Evolutionary conservation across 2,113 vertebrate genomes (phyloP), one percentile per base, ranked within the genome.

Genomic region (Nansenia antarctica): DNA sequence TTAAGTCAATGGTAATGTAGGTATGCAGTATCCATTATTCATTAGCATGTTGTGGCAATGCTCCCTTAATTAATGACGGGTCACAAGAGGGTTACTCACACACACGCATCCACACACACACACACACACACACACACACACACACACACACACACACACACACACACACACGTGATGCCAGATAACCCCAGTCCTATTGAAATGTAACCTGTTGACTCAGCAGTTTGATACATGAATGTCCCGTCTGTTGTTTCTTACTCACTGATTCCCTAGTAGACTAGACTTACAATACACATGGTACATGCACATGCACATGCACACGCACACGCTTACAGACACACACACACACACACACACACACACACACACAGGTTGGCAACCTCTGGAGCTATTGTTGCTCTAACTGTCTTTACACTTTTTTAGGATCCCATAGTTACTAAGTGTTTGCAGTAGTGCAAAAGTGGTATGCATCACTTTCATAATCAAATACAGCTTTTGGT

Each of bases 191-290:
- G 77, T 81, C 76, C 81, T 27, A 60, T 66, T 64, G 52, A 76
- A 62, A 67, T 63, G 54, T 14, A 63, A 32, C n/a, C 31, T 42
- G 79, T 73, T 85, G 82, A 82, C 59, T 79, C 78, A 69, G 69
- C 83, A 78, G 71, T 69, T 67, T 67, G 55, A 70, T 58, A 67
- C 67, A 60, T 67, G 70, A 81, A 61, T 59, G 62, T 69, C 60
- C 74, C 20, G 60, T 60, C 63, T 85, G 73, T 78, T 77, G 49
- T 83, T 26, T 63, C 69, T 20, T 45, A 55, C 54, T 66, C 27
- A 32, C 31, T 39, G 47, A 60, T 58, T 35, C 66, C 39, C n/a
- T n/a, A n/a, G n/a, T n/a, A n/a, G n/a, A n/a, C n/a, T n/a, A n/a
- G n/a, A n/a, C n/a, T n/a, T n/a, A n/a, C n/a, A n/a, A n/a, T n/a